Conservation (phyloP, 2,888 invertebrate species). For the Colostygia pectinataria region DNA sequence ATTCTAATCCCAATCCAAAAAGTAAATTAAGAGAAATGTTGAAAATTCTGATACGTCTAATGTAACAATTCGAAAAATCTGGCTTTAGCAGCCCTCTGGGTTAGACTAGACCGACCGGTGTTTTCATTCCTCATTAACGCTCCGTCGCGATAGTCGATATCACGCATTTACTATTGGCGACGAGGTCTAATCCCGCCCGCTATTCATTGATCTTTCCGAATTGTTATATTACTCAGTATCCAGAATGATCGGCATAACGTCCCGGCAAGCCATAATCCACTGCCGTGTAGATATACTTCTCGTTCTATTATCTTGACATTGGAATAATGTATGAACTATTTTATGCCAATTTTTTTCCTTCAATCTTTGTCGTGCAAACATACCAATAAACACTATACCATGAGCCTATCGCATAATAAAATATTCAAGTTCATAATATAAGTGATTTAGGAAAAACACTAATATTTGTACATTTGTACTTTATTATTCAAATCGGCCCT, state of each 20-base stretch:
- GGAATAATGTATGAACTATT: not conserved
- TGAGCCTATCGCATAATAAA: no score
- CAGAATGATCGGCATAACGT: conserved; percentile 5
- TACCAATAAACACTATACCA: no score
- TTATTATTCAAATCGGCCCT: no score
- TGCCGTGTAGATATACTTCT: conserved; percentile 1
- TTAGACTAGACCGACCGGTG: no score
- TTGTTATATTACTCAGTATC: conserved; percentile 5
- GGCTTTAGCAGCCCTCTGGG: no score
- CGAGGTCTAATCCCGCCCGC: not conserved
- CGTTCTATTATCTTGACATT: conserved; percentile 4
- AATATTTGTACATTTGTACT: no score
- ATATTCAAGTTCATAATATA: no score
- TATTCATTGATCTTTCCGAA: not conserved
- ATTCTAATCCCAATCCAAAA: conserved; percentile 26
- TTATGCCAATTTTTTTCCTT: no score
- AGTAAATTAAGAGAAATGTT: conserved; percentile 21
- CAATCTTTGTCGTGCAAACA: no score
- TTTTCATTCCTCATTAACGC: no score
- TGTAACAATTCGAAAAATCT: not conserved
- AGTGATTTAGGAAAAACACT: no score
- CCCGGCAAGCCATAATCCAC: conserved; percentile 1
- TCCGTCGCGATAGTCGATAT: no score
- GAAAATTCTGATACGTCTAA: conserved; percentile 10
- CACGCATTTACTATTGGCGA: conserved; percentile 8